phyloP scores from a whole-genome alignment of 2,113 vertebrate genomes.

The Oreochromis niloticus region DNA sequence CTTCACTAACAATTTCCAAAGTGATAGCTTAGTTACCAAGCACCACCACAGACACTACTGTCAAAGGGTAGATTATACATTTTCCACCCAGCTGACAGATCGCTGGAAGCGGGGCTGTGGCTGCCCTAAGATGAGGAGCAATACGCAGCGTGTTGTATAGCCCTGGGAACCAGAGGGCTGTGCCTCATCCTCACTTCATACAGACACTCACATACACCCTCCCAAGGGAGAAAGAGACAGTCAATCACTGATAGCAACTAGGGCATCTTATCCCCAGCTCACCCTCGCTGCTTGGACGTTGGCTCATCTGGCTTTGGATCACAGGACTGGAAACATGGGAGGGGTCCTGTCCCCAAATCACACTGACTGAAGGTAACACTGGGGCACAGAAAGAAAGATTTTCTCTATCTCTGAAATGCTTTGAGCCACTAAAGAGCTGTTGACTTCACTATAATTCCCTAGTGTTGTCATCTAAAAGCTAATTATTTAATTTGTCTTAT shows the following conservation, averaged over 20 bases:
- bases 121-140: not conserved
- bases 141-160: slow-evolving; percentile 28
- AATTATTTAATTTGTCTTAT: not conserved
- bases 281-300: slow-evolving; percentile 25
- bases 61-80: slow-evolving; percentile 27
- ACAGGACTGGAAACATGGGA: slow-evolving; percentile 13
- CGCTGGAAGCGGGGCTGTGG: not conserved
- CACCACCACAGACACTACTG: not conserved
- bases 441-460: not conserved
- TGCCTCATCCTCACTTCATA: slow-evolving; percentile 15
- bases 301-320: slow-evolving; percentile 39
- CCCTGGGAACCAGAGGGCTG: slow-evolving; percentile 26
- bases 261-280: slow-evolving; percentile 55
- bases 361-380: not conserved
- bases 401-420: not conserved
- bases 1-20: not conserved
- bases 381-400: not conserved
- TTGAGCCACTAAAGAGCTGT: not conserved
- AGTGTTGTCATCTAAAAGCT: not conserved
- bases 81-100: slow-evolving; percentile 41
- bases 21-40: not conserved
- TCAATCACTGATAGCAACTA: slow-evolving; percentile 60
- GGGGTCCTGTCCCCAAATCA: slow-evolving; percentile 35
- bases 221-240: slow-evolving; percentile 24
- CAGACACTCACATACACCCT: not conserved